Evolutionary conservation across 2,797 vertebrate species (phyloP), one percentile per base, ranked within the genome.

Genomic region (Aphelocoma californica): DNA sequence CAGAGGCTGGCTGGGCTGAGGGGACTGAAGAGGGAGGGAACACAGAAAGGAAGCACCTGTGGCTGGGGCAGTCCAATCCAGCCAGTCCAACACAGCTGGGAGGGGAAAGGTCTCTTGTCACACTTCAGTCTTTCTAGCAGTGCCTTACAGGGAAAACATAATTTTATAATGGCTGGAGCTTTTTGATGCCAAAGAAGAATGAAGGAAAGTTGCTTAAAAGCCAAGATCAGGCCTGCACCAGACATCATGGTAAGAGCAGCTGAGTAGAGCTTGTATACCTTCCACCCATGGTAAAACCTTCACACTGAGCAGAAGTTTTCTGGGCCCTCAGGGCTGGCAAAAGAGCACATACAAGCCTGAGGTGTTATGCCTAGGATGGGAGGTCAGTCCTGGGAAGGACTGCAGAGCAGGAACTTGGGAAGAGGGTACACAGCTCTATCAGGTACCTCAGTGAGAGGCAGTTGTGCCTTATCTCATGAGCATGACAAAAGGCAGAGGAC

Each of bases 131-230:
- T 90, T 88, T 73, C 89, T 75, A 88, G 51, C 56, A 90, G 57
- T 70, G 34, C 58, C 58, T 92, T 88, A 72, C 13, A 72, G 36
- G 21, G 62, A 7, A 66, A 90, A 92, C 58, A 18, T 48, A 66
- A 74, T 69, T 66, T 93, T 88, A 54, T 67, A 75, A 75, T 25
- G 75, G 60, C 82, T 86, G 62, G 77, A 81, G 60, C 12, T 73
- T 95, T 93, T 70, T 6, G 10, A 53, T 53, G 38, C 85, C 85
- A 86, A 93, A 83, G 44, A 54, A 20, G 17, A 86, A 90, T 36
- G 73, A 94, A 79, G 77, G 66, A 77, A 95, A 91, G 4, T 47
- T 86, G 80, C 54, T 92, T 77, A 61, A 79, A 91, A 92, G 28
- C 70, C 81, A 82, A 84, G 20, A 90, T 57, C 45, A 86, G 57